phyloP scores from a whole-genome alignment of 2,113 vertebrate genomes.

The Embiotoca jacksoni region DNA sequence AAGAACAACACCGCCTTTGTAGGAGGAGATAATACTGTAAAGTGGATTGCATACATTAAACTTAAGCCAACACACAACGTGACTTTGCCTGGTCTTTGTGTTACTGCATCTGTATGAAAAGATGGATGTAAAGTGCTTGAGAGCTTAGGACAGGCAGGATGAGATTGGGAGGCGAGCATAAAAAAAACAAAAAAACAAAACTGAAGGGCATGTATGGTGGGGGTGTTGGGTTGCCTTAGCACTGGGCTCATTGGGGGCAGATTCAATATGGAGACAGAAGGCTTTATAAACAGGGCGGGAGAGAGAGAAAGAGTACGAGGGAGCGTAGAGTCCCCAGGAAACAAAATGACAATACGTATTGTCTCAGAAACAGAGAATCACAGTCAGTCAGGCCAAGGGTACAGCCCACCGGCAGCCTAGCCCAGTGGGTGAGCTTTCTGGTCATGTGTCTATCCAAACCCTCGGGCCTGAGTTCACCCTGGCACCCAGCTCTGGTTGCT shows the following conservation, averaged over 20 bases:
- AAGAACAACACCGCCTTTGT: conserved; percentile 70
- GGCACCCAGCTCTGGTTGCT: conserved; percentile 98
- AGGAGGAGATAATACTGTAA: conserved; percentile 75
- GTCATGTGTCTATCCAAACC: conserved; percentile 55
- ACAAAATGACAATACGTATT: conserved; percentile 74
- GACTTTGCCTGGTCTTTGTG: conserved; percentile 75
- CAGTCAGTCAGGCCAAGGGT: conserved; percentile 75
- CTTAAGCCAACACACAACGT: conserved; percentile 76
- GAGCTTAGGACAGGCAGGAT: conserved; percentile 73
- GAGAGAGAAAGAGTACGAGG: conserved; percentile 27
- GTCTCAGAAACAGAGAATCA: conserved; percentile 75
- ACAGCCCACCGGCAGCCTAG: conserved; percentile 62
- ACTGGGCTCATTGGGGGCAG: conserved; percentile 46
- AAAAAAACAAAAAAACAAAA: conserved; percentile 61
- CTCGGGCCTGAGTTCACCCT: conserved; percentile 72
- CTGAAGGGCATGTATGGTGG: conserved; percentile 55
- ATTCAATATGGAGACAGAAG: conserved; percentile 56
- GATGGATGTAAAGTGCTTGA: conserved; percentile 85
- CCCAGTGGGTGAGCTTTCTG: conserved; percentile 59
- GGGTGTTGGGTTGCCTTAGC: conserved; percentile 27
- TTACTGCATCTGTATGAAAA: conserved; percentile 78
- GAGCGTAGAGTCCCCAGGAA: conserved; percentile 64
- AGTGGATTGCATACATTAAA: conserved; percentile 85
- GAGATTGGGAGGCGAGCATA: conserved; percentile 57
- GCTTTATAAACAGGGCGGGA: conserved; percentile 51